phyloP scores from a whole-genome alignment of 2,113 vertebrate genomes.

The Misgurnus mizolepis region DNA sequence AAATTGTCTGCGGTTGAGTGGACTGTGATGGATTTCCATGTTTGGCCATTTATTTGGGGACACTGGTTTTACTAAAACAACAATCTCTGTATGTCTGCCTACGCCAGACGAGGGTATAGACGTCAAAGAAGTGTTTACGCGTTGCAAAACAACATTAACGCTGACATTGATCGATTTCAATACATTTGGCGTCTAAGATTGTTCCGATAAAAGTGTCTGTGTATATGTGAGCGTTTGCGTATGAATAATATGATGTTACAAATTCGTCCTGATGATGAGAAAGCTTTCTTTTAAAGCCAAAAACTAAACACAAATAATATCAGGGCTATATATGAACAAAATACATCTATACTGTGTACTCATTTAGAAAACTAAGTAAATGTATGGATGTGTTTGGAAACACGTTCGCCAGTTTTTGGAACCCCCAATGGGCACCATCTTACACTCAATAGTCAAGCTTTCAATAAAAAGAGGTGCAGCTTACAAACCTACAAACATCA shows the following conservation, averaged over 20 bases:
- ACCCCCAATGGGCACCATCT: slow-evolving; percentile 55
- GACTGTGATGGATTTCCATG: slow-evolving; percentile 13
- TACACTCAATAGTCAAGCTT: slow-evolving; percentile 47
- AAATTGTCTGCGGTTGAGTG: background rate
- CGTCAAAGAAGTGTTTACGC: slow-evolving; percentile 6
- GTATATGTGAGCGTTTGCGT: too few relatives aligned
- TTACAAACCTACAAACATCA: slow-evolving; percentile 43
- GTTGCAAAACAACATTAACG: background rate
- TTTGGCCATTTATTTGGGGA: background rate
- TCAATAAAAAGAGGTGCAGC: slow-evolving; percentile 49
- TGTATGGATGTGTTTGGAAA: too few relatives aligned
- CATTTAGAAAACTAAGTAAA: too few relatives aligned
- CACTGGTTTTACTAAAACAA: background rate
- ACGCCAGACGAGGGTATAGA: background rate
- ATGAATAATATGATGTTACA: too few relatives aligned
- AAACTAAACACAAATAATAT: too few relatives aligned
- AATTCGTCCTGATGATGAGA: too few relatives aligned
- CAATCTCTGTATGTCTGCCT: background rate
- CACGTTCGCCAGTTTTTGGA: slow-evolving; percentile 42
- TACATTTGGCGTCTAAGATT: too few relatives aligned
- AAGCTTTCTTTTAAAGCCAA: too few relatives aligned
- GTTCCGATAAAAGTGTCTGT: too few relatives aligned
- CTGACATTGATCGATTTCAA: background rate
- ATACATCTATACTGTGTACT: too few relatives aligned
- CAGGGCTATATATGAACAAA: too few relatives aligned